A percentile compares a stretch with the other conserved stretches of the same genome.
These are phyloP conservation scores for Steatocranus sp. DNA, from an alignment of 2,797 vertebrate genomes.

Conservation along the genomic window DNA sequence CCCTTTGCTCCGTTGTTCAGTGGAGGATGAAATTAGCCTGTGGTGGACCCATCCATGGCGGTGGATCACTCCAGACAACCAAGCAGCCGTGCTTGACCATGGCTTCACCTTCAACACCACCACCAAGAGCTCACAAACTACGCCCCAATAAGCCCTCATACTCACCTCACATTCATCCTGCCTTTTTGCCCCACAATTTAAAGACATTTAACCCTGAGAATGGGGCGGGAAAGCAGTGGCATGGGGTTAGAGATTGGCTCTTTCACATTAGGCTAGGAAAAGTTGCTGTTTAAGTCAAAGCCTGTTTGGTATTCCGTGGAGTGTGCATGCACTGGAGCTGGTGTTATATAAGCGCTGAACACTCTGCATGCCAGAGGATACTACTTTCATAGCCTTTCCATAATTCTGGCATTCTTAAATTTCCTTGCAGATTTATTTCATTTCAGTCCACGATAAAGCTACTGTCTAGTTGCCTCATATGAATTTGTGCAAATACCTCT, in stretches of 20 bases:
- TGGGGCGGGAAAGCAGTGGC: conserved; percentile 29
- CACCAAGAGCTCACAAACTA: conserved; percentile 1
- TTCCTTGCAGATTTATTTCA: conserved; percentile 18
- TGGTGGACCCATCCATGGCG: conserved; percentile 22
- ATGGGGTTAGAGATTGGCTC: conserved; percentile 12
- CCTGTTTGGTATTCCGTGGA: conserved; percentile 36
- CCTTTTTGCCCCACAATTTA: conserved; percentile 32
- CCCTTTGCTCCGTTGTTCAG: conserved; percentile 49
- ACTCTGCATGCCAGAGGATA: conserved; percentile 12
- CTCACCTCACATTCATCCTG: conserved; percentile 27
- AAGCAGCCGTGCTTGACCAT: conserved; percentile 42
- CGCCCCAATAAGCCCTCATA: not conserved
- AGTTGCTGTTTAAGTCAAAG: conserved; percentile 42
- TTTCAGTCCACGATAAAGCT: conserved; percentile 5
- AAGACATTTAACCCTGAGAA: conserved; percentile 50
- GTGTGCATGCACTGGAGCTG: not conserved
- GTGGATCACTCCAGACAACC: conserved; percentile 45
- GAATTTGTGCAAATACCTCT: conserved; percentile 2
- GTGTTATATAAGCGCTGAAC: not conserved
- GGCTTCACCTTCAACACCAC: conserved; percentile 8
- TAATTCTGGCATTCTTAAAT: not conserved
- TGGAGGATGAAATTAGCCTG: conserved; percentile 66
- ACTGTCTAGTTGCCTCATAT: not conserved
- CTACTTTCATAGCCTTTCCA: not conserved
- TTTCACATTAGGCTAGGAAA: conserved; percentile 26